These are phyloP conservation scores for Ecdyonurus torrentis DNA, from an alignment of 2,888 invertebrate genomes.

Conservation along the genomic window DNA sequence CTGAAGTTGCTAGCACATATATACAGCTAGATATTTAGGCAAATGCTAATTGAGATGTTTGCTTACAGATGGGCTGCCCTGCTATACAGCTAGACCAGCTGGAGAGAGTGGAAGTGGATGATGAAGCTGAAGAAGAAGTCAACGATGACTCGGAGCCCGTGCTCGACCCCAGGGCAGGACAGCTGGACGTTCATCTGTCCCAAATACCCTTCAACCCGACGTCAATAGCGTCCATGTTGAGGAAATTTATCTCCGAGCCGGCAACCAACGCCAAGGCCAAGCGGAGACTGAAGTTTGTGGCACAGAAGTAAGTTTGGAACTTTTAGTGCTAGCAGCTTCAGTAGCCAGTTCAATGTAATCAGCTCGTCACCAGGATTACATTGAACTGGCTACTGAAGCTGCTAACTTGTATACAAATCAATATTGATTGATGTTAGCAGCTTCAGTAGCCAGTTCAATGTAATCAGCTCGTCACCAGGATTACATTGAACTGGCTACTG, in stretches of 20 bases:
- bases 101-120: constrained; percentile 30
- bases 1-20: too few relatives aligned
- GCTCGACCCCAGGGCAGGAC: constrained; percentile 53
- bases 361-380: too few relatives aligned
- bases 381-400: too few relatives aligned
- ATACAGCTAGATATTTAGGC: too few relatives aligned
- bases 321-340: too few relatives aligned
- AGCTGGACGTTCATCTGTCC: constrained; percentile 53
- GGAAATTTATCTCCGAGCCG: constrained; percentile 17
- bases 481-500: too few relatives aligned
- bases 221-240: constrained; percentile 35
- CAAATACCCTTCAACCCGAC: constrained; percentile 46
- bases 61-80: constrained; percentile 50
- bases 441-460: too few relatives aligned
- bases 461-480: too few relatives aligned
- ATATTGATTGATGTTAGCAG: too few relatives aligned
- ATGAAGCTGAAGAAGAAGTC: constrained; percentile 13
- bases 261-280: background rate
- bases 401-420: too few relatives aligned
- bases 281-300: background rate
- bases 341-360: too few relatives aligned
- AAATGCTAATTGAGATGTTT: too few relatives aligned
- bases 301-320: background rate
- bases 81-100: constrained; percentile 47
- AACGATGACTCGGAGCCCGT: constrained; percentile 14